These are phyloP conservation scores for Nomada ferruginata DNA, from an alignment of 2,888 invertebrate species.

Conservation along the genomic window DNA sequence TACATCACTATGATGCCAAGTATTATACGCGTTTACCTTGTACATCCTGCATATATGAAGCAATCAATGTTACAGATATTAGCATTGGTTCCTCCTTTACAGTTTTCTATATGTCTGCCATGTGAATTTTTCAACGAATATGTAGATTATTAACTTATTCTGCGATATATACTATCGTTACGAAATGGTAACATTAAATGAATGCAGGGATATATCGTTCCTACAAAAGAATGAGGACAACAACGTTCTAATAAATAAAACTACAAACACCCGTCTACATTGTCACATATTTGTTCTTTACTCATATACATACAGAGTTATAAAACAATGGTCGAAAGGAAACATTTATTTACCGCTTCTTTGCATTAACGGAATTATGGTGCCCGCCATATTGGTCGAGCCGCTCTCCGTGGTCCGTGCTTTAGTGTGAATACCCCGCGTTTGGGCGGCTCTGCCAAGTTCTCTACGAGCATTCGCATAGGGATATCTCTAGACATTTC, in stretches of 20 bases:
- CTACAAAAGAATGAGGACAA: neutral
- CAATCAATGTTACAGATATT: neutral
- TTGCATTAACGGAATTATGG: constrained; percentile 28
- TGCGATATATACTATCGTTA: constrained; percentile 20
- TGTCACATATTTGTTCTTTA: neutral
- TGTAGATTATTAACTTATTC: constrained; percentile 45
- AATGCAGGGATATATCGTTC: neutral
- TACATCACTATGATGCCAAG: constrained; percentile 19
- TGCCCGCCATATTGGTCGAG: constrained; percentile 51
- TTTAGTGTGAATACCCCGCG: neutral
- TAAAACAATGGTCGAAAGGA: constrained; percentile 12
- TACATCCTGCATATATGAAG: neutral
- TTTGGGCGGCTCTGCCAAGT: no score
- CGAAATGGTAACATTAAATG: constrained; percentile 18
- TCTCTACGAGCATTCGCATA: no score
- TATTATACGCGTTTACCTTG: constrained; percentile 4
- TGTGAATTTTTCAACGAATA: constrained; percentile 12
- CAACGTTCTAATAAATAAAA: neutral
- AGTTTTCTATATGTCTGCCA: neutral
- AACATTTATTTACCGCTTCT: constrained; percentile 38
- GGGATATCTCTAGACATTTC: neutral
- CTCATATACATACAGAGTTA: no score
- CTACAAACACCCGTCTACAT: constrained; percentile 24
- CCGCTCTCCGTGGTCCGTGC: constrained; percentile 63
- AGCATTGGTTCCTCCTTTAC: constrained; percentile 18